Evolutionary conservation across 1,140 invertebrate genomes (phyloP).

Genomic region (Atopsyche davidsoni): DNA sequence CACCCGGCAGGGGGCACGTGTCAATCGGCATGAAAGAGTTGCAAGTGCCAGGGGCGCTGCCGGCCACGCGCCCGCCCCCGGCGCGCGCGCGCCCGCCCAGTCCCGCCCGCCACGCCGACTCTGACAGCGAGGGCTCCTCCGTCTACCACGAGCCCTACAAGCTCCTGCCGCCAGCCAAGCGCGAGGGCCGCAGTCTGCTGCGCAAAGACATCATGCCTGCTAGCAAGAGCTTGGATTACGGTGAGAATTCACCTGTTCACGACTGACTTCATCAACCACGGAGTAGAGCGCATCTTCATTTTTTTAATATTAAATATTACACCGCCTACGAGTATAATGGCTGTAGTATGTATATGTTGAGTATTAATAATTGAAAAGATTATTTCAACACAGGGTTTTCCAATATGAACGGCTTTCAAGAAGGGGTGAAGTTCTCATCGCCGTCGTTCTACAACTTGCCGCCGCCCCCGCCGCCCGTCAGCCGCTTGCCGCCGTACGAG

Average conservation of each 20-base stretch:
- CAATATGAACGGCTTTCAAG: conserved; percentile 22
- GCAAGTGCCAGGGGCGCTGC: conserved; percentile 45
- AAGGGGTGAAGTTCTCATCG: conserved; percentile 19
- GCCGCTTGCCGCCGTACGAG: conserved; percentile 35
- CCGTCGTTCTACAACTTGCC: conserved; percentile 36
- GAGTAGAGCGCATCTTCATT: too few relatives aligned
- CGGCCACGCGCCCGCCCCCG: background rate
- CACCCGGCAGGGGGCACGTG: conserved; percentile 39
- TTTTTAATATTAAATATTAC: too few relatives aligned
- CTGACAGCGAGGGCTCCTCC: conserved; percentile 53
- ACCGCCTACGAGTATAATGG: too few relatives aligned
- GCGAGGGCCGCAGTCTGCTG: conserved; percentile 43
- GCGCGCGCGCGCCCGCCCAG: conserved; percentile 3
- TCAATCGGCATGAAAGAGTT: conserved; percentile 65
- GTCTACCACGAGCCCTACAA: conserved; percentile 60
- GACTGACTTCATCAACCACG: too few relatives aligned
- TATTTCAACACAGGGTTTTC: conserved; percentile 18
- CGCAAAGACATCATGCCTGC: conserved; percentile 47
- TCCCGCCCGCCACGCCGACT: conserved; percentile 33
- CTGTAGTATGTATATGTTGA: too few relatives aligned
- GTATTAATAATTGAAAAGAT: background rate
- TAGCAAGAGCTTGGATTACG: conserved; percentile 49
- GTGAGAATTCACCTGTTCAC: too few relatives aligned
- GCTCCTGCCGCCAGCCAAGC: conserved; percentile 45
- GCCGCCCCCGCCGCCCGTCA: conserved; percentile 31